Evolutionary conservation across 2,113 vertebrate species (phyloP), one percentile per base, ranked within the genome.

Genomic region (Corynorhinus townsendii): DNA sequence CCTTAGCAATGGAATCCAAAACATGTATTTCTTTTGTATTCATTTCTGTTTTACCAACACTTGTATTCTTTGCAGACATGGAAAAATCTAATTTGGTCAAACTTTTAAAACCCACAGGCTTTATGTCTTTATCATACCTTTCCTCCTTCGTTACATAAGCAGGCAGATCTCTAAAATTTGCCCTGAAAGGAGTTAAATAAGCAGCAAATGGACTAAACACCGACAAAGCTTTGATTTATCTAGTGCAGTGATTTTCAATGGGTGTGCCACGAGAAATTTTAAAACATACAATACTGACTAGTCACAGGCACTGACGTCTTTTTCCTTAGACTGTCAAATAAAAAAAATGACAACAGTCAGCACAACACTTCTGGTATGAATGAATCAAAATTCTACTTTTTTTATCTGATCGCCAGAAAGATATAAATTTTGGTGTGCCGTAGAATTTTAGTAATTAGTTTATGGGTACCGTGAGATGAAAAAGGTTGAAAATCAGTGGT

Each of bases 151-250:
- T 93, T 93, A 86, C 5, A 80, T 56, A 93, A 83, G 54, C 69
- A 86, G 47, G 66, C 38, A 95, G 90, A 86, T 20, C 52, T 82
- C 77, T 43, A 86, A 66, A 79, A 81, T 43, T 35, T 64, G 64
- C 91, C 82, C 77, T 73, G 62, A 83, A 97, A 82, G 66, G 81
- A 88, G 76, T 75, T 86, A 94, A 93, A 45, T 73, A 56, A 94
- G 83, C 45, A 66, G 90, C 54, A 38, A 38, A 38, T 14, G 64
- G 73, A 93, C 94, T 90, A 97, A 94, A 83, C 68, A 81, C 30
- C 9, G 35, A 47, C 54, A 89, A 76, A 80, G 87, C 92, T 96
- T 96, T 94, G 49, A 90, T 93, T 76, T 95, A 14, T 11, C 33
- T 17, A 84, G 87, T 71, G 52, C 16, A 11, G 30, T 1, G 15